Percentiles rank a stretch among this genome's conserved stretches.
Conservation (phyloP, 2,113 vertebrate species). For the Xerus inauris region DNA sequence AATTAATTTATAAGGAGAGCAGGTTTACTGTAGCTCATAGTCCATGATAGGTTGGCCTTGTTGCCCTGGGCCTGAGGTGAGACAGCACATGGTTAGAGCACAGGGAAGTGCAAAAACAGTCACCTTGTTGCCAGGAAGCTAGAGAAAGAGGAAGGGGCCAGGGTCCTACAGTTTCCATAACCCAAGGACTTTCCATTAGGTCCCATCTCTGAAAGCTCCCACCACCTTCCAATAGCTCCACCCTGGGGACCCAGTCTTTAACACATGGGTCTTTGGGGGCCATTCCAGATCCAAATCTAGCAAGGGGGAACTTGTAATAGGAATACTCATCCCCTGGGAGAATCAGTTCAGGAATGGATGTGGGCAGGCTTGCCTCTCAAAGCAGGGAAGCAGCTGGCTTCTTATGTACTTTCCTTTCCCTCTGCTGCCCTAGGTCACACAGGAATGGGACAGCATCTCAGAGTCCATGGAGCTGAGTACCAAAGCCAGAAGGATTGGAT, state of each 20-base stretch:
- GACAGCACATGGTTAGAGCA: too few species aligned
- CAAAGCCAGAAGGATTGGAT: not conserved
- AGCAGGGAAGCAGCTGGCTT: not conserved
- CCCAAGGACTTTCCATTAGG: not conserved
- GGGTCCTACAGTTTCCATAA: not conserved
- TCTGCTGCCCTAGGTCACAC: not conserved
- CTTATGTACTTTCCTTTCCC: not conserved
- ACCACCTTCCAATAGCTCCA: not conserved
- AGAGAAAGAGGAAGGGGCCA: too few species aligned
- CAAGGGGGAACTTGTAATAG: not conserved
- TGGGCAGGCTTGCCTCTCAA: not conserved
- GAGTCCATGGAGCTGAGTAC: not conserved
- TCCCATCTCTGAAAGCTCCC: not conserved
- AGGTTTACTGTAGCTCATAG: not conserved
- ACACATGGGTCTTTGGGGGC: not conserved
- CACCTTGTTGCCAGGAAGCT: not conserved
- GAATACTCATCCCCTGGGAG: not conserved
- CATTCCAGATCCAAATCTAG: not conserved
- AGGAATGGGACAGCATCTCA: not conserved
- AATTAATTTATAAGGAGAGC: not conserved
- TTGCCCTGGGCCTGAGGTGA: not conserved
- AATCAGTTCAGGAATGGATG: fast-evolving
- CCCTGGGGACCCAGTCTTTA: not conserved
- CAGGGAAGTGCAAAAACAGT: too few species aligned
- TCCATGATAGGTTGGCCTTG: not conserved